Percentiles rank a stretch among this genome's conserved stretches.
Evolutionary conservation across 2,113 vertebrate genomes (phyloP).

Genomic region (Forbesichthys agassizii): DNA sequence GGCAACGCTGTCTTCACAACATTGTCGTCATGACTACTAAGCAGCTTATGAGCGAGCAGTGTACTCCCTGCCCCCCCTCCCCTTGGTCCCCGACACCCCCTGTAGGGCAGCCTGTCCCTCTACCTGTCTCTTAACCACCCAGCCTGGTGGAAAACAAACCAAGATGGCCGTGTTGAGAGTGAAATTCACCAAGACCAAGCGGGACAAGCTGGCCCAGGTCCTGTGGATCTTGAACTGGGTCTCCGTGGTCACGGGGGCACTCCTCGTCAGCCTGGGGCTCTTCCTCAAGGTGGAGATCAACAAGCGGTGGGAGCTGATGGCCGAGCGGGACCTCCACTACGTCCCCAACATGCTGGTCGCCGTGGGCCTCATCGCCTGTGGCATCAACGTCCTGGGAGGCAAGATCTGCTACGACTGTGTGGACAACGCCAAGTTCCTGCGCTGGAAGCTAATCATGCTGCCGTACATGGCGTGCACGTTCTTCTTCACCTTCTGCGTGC

Average conservation of each 20-base stretch:
- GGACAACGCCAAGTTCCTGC: slow-evolving; percentile 81
- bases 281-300: slow-evolving; percentile 86
- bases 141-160: not conserved
- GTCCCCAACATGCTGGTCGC: slow-evolving; percentile 85
- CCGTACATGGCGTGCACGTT: slow-evolving; percentile 86
- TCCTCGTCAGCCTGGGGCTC: slow-evolving; percentile 84
- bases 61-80: slow-evolving; percentile 12
- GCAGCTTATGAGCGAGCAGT: slow-evolving; percentile 61
- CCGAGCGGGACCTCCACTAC: slow-evolving; percentile 78
- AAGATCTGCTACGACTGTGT: slow-evolving; percentile 90
- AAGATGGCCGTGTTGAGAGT: slow-evolving; percentile 84
- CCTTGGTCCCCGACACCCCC: not conserved
- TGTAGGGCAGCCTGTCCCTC: not conserved
- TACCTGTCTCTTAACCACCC: slow-evolving; percentile 40
- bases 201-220: slow-evolving; percentile 86
- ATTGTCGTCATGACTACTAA: slow-evolving; percentile 55
- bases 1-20: slow-evolving; percentile 43
- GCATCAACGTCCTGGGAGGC: slow-evolving; percentile 86
- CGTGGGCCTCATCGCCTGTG: slow-evolving; percentile 83
- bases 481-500: slow-evolving; percentile 86
- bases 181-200: slow-evolving; percentile 84
- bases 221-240: slow-evolving; percentile 90
- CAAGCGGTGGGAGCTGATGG: slow-evolving; percentile 83
- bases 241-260: slow-evolving; percentile 80
- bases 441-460: slow-evolving; percentile 86